Evolutionary conservation across 1,140 invertebrate species (phyloP).

Genomic region (Cotesia typhae): DNA sequence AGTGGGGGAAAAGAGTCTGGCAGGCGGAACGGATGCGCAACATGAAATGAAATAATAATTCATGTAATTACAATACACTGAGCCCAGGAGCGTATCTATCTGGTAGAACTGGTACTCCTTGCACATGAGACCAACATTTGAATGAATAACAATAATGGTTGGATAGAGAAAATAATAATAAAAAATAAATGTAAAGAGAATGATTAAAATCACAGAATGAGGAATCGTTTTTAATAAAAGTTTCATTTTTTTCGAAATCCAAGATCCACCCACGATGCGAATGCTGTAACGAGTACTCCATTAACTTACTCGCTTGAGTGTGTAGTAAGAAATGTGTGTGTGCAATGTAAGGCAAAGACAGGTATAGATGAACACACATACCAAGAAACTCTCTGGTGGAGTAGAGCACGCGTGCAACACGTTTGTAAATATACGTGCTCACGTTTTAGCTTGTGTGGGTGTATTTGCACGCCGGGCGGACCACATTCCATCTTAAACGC

Average conservation of each 20-base stretch:
- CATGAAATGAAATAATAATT: conserved; percentile 62
- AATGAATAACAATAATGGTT: not conserved
- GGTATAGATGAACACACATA: conserved; percentile 44
- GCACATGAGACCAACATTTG: not conserved
- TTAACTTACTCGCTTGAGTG: conserved; percentile 55
- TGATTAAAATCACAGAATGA: not conserved
- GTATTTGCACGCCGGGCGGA: conserved; percentile 52
- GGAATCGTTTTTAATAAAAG: not conserved
- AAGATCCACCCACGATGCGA: conserved; percentile 58
- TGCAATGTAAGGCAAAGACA: conserved; percentile 52
- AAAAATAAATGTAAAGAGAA: conserved; percentile 1
- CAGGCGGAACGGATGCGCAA: conserved; percentile 57
- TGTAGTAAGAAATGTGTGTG: conserved; percentile 57
- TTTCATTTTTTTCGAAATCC: conserved; percentile 23
- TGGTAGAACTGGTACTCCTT: conserved; percentile 14
- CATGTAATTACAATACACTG: conserved; percentile 60
- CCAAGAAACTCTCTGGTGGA: not conserved
- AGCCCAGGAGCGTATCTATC: conserved; percentile 51
- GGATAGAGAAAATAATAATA: not conserved
- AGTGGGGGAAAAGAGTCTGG: conserved; percentile 43
- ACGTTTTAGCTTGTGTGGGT: conserved; percentile 31
- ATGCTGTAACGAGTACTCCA: conserved; percentile 59
- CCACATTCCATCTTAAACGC: conserved; percentile 62
- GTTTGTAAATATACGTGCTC: conserved; percentile 27
- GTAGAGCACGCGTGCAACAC: conserved; percentile 17